Percentiles rank a stretch among this genome's conserved stretches.
phyloP scores from a whole-genome alignment of 2,888 invertebrate species.

The Heliconius cydno region DNA sequence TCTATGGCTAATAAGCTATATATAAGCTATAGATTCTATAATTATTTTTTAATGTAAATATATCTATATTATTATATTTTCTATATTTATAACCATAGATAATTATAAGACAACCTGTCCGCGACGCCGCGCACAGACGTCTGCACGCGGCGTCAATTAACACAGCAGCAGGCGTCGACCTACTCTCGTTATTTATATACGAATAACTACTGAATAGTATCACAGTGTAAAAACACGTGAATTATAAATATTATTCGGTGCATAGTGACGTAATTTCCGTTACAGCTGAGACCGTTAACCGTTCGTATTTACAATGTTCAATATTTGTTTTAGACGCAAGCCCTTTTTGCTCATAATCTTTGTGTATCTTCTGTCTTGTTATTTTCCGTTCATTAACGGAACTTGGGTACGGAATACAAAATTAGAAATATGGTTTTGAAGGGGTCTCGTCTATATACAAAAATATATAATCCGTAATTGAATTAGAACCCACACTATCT shows the following conservation, averaged over 20 bases:
- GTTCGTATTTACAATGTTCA: constrained; percentile 17
- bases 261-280: constrained; percentile 40
- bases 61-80: not conserved
- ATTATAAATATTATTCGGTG: constrained; percentile 36
- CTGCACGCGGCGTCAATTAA: constrained; percentile 28
- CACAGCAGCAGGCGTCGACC: constrained; percentile 37
- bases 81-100: not conserved
- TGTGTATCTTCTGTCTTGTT: not conserved
- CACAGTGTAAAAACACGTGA: constrained; percentile 41
- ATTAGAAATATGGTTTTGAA: too few relatives aligned
- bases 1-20: too few relatives aligned
- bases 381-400: not conserved
- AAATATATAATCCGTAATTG: too few relatives aligned
- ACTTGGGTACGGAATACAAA: too few relatives aligned
- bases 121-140: constrained; percentile 27
- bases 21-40: not conserved
- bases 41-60: not conserved
- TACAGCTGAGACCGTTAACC: constrained; percentile 28
- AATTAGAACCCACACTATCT: too few relatives aligned
- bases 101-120: not conserved
- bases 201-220: constrained; percentile 34
- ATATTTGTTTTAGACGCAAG: constrained; percentile 27
- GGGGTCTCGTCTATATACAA: too few relatives aligned
- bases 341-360: not conserved
- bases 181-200: constrained; percentile 39